These are phyloP conservation scores for Drosophila falleni DNA, from an alignment of 2,888 invertebrate genomes.

Conservation along the genomic window DNA sequence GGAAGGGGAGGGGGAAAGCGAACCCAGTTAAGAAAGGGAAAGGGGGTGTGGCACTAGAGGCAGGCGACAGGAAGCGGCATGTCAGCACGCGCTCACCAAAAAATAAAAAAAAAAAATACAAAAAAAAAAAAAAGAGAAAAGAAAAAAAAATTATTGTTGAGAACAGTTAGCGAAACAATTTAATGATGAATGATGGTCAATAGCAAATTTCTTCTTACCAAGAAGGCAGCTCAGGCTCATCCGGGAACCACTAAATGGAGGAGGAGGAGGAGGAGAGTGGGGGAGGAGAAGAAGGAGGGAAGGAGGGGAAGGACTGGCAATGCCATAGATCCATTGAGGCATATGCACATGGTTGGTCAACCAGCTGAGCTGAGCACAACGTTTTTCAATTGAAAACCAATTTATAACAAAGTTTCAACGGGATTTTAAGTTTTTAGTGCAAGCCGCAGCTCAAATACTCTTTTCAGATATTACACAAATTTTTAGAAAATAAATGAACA, in stretches of 20 bases:
- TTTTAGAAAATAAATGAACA: background rate
- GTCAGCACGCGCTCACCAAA: constrained; percentile 58
- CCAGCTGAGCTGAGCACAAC: constrained; percentile 31
- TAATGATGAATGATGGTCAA: constrained; percentile 81
- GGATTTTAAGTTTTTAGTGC: background rate
- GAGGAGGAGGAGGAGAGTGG: background rate
- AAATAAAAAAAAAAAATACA: background rate
- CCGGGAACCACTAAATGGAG: background rate
- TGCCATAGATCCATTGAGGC: constrained; percentile 45
- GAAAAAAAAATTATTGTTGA: constrained; percentile 61
- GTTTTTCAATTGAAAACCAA: constrained; percentile 69
- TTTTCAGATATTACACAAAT: background rate
- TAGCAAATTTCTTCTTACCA: constrained; percentile 52
- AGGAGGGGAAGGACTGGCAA: background rate
- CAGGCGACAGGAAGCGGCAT: constrained; percentile 66
- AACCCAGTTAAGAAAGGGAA: background rate
- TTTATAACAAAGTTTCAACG: constrained; percentile 56
- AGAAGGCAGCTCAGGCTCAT: constrained; percentile 1
- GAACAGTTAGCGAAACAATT: constrained; percentile 80
- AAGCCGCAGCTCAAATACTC: constrained; percentile 19
- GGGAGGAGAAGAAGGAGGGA: background rate
- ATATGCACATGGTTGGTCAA: constrained; percentile 63
- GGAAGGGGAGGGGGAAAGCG: background rate
- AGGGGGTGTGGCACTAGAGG: background rate
- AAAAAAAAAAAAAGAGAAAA: constrained; percentile 1